Evolutionary conservation across 2,797 vertebrate genomes (phyloP), one percentile per base, ranked within the genome.

Genomic region (Champsocephalus esox): DNA sequence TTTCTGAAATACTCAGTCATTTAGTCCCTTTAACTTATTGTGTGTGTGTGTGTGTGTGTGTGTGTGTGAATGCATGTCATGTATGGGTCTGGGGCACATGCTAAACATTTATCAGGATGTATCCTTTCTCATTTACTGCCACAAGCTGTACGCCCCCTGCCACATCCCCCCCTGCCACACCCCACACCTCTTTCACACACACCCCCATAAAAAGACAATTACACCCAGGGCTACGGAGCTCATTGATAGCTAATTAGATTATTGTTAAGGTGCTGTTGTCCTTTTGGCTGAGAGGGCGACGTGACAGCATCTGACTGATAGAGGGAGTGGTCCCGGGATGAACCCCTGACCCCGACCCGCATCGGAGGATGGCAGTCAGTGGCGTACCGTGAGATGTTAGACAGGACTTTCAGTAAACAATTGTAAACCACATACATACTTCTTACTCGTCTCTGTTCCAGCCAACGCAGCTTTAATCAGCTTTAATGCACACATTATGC

Each of bases 241-340:
- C 83, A 89, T 86, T 89, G 85, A 88, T 82, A 86, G 51, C 77
- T 90, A 89, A 91, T 92, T 88, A 82, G 75, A 89, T 90, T 78
- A 89, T 89, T 90, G 87, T 90, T 84, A 57, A 77, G 79, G 69
- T 75, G 70, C 73, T 76, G 78, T 81, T 72, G 66, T 2, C 44
- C 70, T 84, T 21, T n/a, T 81, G 74, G 62, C 52, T 55, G 52
- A 58, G 41, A 55, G 67, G 54, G 57, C 6, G 54, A 73, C 60
- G 67, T 56, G 45, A 83, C 77, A 60, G 61, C 66, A 72, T 77
- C 57, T 75, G 74, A 87, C 69, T 88, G 81, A 91, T 79, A 54
- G 79, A 78, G 74, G 83, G 72, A 51, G 72, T 90, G 67, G 74
- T 83, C 60, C 52, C 14, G 0, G 60, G 34, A 12, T 84, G 70